Base-by-base conservation (phyloP, 2,888 invertebrate genomes). In the Teleiodes luculella region DNA sequence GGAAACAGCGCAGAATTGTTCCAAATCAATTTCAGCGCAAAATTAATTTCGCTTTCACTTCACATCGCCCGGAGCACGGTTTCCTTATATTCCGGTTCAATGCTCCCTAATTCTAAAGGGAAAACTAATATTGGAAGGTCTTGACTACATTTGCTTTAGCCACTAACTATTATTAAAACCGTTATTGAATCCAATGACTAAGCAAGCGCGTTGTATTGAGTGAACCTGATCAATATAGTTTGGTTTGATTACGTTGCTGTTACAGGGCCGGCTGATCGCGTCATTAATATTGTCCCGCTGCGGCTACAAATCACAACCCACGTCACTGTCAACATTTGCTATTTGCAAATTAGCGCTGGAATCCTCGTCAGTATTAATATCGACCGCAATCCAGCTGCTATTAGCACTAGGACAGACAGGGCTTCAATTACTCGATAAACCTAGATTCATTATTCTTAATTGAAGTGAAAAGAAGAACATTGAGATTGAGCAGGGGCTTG, bases 261-360 rank as follows among this genome's bases (percentile, higher is more conserved):
- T 35, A 11, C 35, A 11, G n/a, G 35, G 35, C 35, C 13, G n/a
- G 35, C 13, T 35, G 35, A 35, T n/a, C 18, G 7, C 37, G 4
- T 14, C 43, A 43, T 18, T 43, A 20, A 11, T 20, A 43, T 1
- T 28, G 20, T n/a, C 43, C 24, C 10, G 41, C 3, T 24, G 24
- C 10, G 43, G 24, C 13, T 43, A n/a, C 24, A 43, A n/a, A 43
- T 43, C 24, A 28, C 43, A 43, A 43, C 43, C 43, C 24, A 20
- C 43, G 43, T 43, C 43, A 24, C 43, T 43, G 43, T 43, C 43
- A 43, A 43, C 43, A 24, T 43, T 28, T n/a, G 43, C 43, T n/a
- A 43, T 24, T 43, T 20, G 24, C 43, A 43, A 43, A 43, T 43
- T 43, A 43, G 39, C 18, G 24, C 24, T 24, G 39, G 39, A 39